Evolutionary conservation across 2,888 invertebrate species (phyloP), one percentile per base, ranked within the genome.

Genomic region (Cyclophora albipunctata): DNA sequence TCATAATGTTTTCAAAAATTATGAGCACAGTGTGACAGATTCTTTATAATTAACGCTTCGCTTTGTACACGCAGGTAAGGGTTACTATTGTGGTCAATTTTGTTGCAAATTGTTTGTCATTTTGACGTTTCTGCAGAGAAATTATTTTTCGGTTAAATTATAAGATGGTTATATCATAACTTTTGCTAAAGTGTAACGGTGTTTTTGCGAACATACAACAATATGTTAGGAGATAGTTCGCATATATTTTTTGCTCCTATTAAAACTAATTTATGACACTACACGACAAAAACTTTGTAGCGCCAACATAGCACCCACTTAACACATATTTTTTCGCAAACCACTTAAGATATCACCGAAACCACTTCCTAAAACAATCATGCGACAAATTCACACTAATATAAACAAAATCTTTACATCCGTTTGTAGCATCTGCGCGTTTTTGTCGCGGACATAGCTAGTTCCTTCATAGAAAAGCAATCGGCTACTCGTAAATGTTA

Each of bases 401-500:
- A 80, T 78, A 78, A 75, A 74, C 72, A 67, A 66, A 70, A 33
- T 71, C 71, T 71, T 68, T 67, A 71, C 77, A 73, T 83, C 83
- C 82, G 73, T 53, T 60, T 69, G 62, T 55, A 69, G 62, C 84
- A 85, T 80, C 81, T 84, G 85, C 73, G 73, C 73, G 75, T 81
- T 83, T 79, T 78, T 82, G 81, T 71, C 75, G 67, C 73, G 75
- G 72, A 71, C 75, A 71, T 78, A 72, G 75, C 73, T 73, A 20
- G 78, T 70, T 80, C 87, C 85, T 86, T 88, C 87, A 87, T 87
- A 83, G 87, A 86, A 88, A 88, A 89, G 91, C 91, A 91, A 91
- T 91, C 91, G 91, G 85, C 85, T 86, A 86, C 89, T 90, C 90
- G 91, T 91, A 91, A 91, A 91, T 85, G 90, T 89, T 89, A 89